phyloP scores from a whole-genome alignment of 2,888 invertebrate genomes.

The Drosophila emarginata region DNA sequence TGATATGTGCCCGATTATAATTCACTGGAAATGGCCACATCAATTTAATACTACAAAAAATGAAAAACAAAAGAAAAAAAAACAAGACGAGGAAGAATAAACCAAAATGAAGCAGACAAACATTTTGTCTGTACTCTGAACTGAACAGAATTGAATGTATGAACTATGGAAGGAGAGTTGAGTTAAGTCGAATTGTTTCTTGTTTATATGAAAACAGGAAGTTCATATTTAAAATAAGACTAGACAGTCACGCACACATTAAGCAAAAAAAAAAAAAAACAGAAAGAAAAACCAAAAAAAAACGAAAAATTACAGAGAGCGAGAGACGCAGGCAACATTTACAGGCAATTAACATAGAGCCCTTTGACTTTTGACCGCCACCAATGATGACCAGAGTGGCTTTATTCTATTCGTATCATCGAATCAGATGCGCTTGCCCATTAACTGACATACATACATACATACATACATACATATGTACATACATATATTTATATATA shows the following conservation, averaged over 20 bases:
- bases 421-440: neutral
- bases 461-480: too few relatives aligned
- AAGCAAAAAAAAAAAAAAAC: neutral
- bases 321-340: conserved; percentile 28
- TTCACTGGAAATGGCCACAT: conserved; percentile 53
- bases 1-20: conserved; percentile 53
- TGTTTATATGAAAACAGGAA: conserved; percentile 62
- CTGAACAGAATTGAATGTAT: neutral
- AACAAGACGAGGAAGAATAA: conserved; percentile 9
- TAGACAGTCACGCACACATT: conserved; percentile 31
- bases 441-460: too few relatives aligned
- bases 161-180: neutral
- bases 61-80: conserved; percentile 5
- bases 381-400: neutral
- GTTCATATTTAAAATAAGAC: conserved; percentile 66
- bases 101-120: conserved; percentile 32
- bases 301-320: too few relatives aligned
- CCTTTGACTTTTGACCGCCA: conserved; percentile 54
- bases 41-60: conserved; percentile 28
- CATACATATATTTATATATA: too few relatives aligned
- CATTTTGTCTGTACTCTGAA: conserved; percentile 39
- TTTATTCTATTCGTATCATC: too few relatives aligned
- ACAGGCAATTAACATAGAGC: conserved; percentile 58
- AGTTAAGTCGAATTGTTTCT: conserved; percentile 15
- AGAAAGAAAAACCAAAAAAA: neutral